phyloP scores from a whole-genome alignment of 2,888 invertebrate genomes.

The Metacarcinus magister region DNA sequence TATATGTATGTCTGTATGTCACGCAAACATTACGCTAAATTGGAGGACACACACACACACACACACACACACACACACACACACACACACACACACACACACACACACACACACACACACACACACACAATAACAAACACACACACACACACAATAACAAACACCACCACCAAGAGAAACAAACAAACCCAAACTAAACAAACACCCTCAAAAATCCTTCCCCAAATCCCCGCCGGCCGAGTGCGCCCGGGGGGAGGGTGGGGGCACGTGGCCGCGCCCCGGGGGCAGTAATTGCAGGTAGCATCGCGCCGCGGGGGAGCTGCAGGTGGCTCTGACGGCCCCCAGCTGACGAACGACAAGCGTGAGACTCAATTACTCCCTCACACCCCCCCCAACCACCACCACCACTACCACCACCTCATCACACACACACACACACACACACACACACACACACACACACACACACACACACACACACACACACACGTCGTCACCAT shows the following conservation, averaged over 20 bases:
- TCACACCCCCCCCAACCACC: not conserved
- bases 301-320: constrained; percentile 53
- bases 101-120: not conserved
- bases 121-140: not conserved
- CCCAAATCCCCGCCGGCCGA: constrained; percentile 40
- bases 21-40: not conserved
- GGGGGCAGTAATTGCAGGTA: constrained; percentile 73
- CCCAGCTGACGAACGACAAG: constrained; percentile 72
- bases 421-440: not conserved
- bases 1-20: not conserved
- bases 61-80: not conserved
- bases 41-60: not conserved
- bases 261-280: constrained; percentile 61
- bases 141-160: not conserved
- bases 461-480: no score
- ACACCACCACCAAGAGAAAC: not conserved
- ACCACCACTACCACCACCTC: not conserved
- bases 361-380: constrained; percentile 75
- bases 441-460: not conserved
- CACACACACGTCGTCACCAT: not conserved
- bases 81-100: constrained; percentile 6
- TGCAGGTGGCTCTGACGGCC: constrained; percentile 59
- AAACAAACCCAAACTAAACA: not conserved
- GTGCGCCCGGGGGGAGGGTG: not conserved
- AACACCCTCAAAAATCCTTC: not conserved